Base-by-base conservation (phyloP, 2,113 vertebrate genomes). In the Phalacrocorax brasilianus region DNA sequence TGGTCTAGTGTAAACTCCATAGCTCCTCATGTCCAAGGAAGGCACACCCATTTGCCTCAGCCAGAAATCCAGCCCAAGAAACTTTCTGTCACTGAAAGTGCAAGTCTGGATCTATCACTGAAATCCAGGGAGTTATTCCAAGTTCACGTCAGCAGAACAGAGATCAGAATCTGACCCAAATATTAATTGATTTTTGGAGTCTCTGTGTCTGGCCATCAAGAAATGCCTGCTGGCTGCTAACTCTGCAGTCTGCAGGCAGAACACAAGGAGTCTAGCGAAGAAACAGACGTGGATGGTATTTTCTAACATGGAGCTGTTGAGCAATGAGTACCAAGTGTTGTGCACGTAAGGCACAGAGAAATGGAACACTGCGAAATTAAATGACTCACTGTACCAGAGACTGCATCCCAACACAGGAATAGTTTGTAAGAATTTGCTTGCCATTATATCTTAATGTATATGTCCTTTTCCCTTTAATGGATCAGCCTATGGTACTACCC, bases 181-280 rank as follows among this genome's bases (percentile, higher is more conserved):
- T 71, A 79, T 72, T 85, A 85, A 71, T 45, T 75, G 45, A 68
- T n/a, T 89, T 93, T 75, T 94, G 92, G 93, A 95, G 92, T 72
- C 90, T 85, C 62, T 89, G 9, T 79, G 89, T 93, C 89, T 97
- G 58, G 93, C 79, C 86, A 88, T 82, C 61, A 82, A 77, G 77
- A 94, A 94, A 93, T 2, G 22, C 74, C 85, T 85, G 40, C 73
- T 85, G 70, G 38, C 89, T 88, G 26, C 44, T 94, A 56, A 68
- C 19, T 44, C 58, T 75, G 45, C 42, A 77, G 61, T 55, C 42
- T 45, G 20, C 66, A 72, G 18, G 22, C 56, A 75, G 53, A 91
- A 47, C n/a, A 49, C 16, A 38, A 55, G n/a, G 32, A 78, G 10
- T 27, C 9, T 38, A 68, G 33, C 33, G 30, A 93, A 45, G 40